Evolutionary conservation across 2,888 invertebrate genomes (phyloP).

Genomic region (Barypeithes pellucidus): DNA sequence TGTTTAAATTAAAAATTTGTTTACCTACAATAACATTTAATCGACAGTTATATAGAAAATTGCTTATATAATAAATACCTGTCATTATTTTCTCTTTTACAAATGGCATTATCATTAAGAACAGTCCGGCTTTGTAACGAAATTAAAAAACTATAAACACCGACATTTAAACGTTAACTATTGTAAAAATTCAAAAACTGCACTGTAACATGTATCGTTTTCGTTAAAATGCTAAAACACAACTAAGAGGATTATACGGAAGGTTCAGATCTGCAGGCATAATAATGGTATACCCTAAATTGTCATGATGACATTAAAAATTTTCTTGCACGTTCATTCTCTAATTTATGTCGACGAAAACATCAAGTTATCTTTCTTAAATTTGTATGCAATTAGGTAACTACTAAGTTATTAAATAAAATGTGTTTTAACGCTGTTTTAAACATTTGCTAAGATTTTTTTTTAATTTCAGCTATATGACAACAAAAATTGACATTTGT

Average conservation of each 20-base stretch:
- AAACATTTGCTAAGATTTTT: no score
- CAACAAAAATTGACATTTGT: no score
- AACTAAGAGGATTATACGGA: constrained; percentile 47
- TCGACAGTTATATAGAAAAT: not conserved
- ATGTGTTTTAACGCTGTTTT: no score
- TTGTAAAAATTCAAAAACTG: constrained; percentile 24
- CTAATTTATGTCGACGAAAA: constrained; percentile 2
- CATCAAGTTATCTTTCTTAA: constrained; percentile 32
- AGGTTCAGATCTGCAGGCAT: constrained; percentile 37
- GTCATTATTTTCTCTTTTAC: constrained; percentile 29
- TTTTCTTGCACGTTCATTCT: constrained; percentile 52
- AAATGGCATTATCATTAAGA: constrained; percentile 37
- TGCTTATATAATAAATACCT: constrained; percentile 34
- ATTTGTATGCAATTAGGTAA: not conserved
- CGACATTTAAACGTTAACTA: constrained; percentile 26
- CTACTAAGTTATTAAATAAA: no score
- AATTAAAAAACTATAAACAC: constrained; percentile 24
- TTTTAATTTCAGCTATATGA: no score
- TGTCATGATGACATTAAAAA: constrained; percentile 54
- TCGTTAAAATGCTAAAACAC: constrained; percentile 39
- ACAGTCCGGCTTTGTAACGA: constrained; percentile 25
- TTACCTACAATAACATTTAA: no score
- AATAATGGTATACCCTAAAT: constrained; percentile 45
- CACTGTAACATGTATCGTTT: constrained; percentile 44
- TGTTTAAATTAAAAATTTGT: no score